Conservation (phyloP, 2,113 vertebrate genomes). For the Gopherus flavomarginatus region DNA sequence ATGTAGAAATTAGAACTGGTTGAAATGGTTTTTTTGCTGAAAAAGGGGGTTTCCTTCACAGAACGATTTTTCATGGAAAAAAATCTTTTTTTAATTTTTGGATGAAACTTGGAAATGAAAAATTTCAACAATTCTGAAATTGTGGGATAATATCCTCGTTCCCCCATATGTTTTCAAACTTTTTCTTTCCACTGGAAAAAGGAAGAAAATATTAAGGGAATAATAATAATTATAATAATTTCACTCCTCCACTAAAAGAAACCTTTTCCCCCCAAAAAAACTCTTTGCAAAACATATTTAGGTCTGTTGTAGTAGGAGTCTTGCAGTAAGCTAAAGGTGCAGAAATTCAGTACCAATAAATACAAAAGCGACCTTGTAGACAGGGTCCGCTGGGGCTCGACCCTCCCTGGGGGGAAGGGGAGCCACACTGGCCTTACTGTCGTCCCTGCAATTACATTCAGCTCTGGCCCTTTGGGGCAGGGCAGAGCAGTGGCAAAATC, state of each 20-base stretch:
- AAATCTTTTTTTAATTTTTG: not conserved
- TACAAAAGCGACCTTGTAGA: not conserved
- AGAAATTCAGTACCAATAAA: not conserved
- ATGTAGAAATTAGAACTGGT: not conserved
- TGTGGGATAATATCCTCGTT: conserved; percentile 1
- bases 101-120: conserved; percentile 34
- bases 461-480: no score
- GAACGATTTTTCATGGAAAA: not conserved
- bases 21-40: not conserved
- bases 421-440: no score
- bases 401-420: no score
- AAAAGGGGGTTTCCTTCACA: conserved; percentile 20
- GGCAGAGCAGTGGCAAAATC: no score
- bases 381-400: no score
- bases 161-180: conserved; percentile 9
- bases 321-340: not conserved
- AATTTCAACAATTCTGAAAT: conserved; percentile 13
- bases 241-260: not conserved
- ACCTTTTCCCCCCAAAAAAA: not conserved
- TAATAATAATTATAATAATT: not conserved
- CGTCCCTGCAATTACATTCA: no score
- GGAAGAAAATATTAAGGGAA: conserved; percentile 6
- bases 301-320: not conserved
- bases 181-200: conserved; percentile 1
- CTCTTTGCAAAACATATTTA: not conserved